Conservation (phyloP, 1,140 invertebrate species). For the Psilanteris sp. region DNA sequence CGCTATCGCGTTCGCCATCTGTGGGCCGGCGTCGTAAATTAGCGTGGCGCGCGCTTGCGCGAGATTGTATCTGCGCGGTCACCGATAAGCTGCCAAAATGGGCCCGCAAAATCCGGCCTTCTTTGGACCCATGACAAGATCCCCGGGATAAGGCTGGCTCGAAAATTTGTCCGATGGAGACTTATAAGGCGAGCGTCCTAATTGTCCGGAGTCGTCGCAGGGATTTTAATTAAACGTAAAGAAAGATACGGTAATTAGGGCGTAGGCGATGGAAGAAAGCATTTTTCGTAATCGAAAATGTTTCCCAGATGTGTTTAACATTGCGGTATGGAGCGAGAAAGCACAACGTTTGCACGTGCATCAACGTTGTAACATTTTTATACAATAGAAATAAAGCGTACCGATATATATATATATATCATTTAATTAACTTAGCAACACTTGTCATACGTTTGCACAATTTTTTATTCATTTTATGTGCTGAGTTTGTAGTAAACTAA, state of each 20-base stretch:
- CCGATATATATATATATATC: too few species aligned
- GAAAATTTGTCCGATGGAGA: constrained; percentile 33
- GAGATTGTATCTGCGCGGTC: constrained; percentile 33
- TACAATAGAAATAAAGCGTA: too few species aligned
- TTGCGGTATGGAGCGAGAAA: not conserved
- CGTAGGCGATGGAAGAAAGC: constrained; percentile 33
- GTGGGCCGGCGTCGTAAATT: constrained; percentile 51
- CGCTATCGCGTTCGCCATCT: constrained; percentile 64
- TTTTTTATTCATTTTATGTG: too few species aligned
- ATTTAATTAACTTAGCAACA: too few species aligned
- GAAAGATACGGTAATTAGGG: constrained; percentile 51
- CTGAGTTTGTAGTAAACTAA: too few species aligned
- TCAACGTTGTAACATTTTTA: too few species aligned
- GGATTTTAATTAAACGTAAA: constrained; percentile 48
- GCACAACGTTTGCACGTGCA: not conserved
- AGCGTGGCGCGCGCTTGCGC: constrained; percentile 33
- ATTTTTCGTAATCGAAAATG: constrained; percentile 3
- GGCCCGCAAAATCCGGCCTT: constrained; percentile 16
- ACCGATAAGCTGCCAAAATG: constrained; percentile 53
- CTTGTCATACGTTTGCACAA: too few species aligned
- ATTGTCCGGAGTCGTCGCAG: constrained; percentile 28
- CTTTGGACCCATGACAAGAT: constrained; percentile 37
- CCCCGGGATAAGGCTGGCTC: constrained; percentile 18
- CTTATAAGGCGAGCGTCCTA: constrained; percentile 55
- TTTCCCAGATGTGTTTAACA: constrained; percentile 1